Base-by-base conservation (phyloP, 1,140 invertebrate species). In the Scylla paramamosain region DNA sequence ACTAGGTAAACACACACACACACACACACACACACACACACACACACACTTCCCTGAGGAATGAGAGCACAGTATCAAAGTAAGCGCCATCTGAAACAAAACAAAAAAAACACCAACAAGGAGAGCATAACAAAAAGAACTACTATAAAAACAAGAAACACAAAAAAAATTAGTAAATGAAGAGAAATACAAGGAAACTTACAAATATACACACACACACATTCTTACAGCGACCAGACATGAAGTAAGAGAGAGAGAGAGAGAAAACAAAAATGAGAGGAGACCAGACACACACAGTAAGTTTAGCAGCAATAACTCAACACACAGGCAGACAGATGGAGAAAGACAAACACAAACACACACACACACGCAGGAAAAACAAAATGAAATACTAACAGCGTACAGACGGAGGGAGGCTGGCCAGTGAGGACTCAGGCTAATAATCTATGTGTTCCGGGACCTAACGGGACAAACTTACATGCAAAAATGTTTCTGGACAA, bases 401-500 rank as follows among this genome's bases (percentile, higher is more conserved):
- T 0, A 29, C 25, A 45, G 67, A 31, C 16, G 91, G 12, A 77
- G n/a, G 59, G 32, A 29, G 20, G 52, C 8, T 8, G 52, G 48
- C 4, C 4, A 77, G 39, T 0, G 31, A 67, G 67, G 59, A 45
- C 25, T 12, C 1, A 29, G 84, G 67, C 14, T 89, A 93, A 93
- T 95, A 95, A 95, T 95, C 84, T 92, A 95, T 88, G 67, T 92
- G 91, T 48, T 77, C 31, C 45, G 59, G 91, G 83, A 84, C 48
- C 16, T 28, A 32, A 92, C 88, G 16, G 90, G 25, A n/a, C 29
- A 88, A 95, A 95, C 91, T 95, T 95, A 95, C 91, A 95, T 95
- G 94, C 94, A 95, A 95, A 95, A 95, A 95, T 95, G 94, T 95
- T 95, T 89, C 91, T 93, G 94, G 39, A 92, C 94, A 95, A 95